Percentiles rank a stretch among this genome's conserved stretches.
phyloP scores from a whole-genome alignment of 2,797 vertebrate species.

The Eurystomus glaucurus region DNA sequence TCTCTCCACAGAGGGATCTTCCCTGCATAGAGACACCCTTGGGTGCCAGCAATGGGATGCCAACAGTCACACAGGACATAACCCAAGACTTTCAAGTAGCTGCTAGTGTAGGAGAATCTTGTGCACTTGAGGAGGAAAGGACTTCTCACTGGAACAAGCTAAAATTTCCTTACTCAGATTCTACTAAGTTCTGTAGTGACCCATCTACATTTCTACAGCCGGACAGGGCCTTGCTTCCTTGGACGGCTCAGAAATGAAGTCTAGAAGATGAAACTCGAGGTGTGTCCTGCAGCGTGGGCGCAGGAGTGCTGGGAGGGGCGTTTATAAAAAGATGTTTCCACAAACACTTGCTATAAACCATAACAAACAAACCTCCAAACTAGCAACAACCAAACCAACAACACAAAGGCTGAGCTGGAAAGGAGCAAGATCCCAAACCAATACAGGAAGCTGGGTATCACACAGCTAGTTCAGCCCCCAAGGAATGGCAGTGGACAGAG shows the following conservation, averaged over 20 bases:
- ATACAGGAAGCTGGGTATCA: not conserved
- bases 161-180: not conserved
- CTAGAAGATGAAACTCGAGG: not conserved
- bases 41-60: not conserved
- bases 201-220: not conserved
- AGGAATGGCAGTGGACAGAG: fast-evolving
- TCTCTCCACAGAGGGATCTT: not conserved
- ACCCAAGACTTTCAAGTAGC: not conserved
- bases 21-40: too few relatives aligned
- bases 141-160: not conserved
- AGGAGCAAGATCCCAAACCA: not conserved
- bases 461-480: not conserved
- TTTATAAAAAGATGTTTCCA: slow-evolving; percentile 4
- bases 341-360: not conserved
- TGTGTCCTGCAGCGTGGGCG: not conserved
- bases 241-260: not conserved
- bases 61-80: not conserved
- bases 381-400: slow-evolving; percentile 9
- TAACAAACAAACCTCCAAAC: slow-evolving; percentile 47
- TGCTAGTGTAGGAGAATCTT: not conserved
- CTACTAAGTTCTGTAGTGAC: not conserved
- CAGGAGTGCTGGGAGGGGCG: slow-evolving; percentile 17
- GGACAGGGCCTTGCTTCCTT: not conserved
- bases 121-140: not conserved
- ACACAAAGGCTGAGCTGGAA: not conserved